These are phyloP conservation scores for Drosophila differens DNA, from an alignment of 2,888 invertebrate genomes.

Conservation along the genomic window DNA sequence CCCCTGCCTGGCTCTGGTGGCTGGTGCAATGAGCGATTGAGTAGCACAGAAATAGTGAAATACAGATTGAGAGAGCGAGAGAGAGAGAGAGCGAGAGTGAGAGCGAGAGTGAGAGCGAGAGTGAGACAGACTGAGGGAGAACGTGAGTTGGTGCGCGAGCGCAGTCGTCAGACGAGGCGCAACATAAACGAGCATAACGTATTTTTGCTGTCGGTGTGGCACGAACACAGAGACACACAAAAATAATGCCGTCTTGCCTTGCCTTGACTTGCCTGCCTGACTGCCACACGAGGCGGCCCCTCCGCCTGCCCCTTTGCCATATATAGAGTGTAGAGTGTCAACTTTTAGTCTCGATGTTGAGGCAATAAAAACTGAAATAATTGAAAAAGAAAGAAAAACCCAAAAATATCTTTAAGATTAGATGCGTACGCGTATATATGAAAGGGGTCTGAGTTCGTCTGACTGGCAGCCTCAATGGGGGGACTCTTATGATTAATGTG, in stretches of 20 bases:
- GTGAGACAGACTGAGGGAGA: slow-evolving; percentile 15
- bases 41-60: slow-evolving; percentile 10
- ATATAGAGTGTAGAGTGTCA: slow-evolving; percentile 71
- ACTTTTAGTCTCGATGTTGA: slow-evolving; percentile 74
- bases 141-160: slow-evolving; percentile 64
- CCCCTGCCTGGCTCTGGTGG: slow-evolving; percentile 52
- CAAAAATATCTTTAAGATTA: slow-evolving; percentile 76
- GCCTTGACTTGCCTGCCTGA: not conserved
- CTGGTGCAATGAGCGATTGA: slow-evolving; percentile 48
- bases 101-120: slow-evolving; percentile 20
- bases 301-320: slow-evolving; percentile 12
- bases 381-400: slow-evolving; percentile 62
- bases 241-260: slow-evolving; percentile 4
- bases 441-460: slow-evolving; percentile 62
- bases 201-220: slow-evolving; percentile 79
- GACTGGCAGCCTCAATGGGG: slow-evolving; percentile 58
- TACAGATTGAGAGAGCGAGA: slow-evolving; percentile 9
- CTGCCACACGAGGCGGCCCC: slow-evolving; percentile 18
- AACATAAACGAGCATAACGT: slow-evolving; percentile 79
- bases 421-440: slow-evolving; percentile 57
- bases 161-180: slow-evolving; percentile 58
- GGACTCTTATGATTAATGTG: slow-evolving; percentile 74
- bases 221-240: slow-evolving; percentile 45
- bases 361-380: slow-evolving; percentile 76
- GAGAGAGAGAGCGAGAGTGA: slow-evolving; percentile 9